These are phyloP conservation scores for Seira sanloemensis DNA, from an alignment of 2,888 invertebrate genomes.

Conservation along the genomic window DNA sequence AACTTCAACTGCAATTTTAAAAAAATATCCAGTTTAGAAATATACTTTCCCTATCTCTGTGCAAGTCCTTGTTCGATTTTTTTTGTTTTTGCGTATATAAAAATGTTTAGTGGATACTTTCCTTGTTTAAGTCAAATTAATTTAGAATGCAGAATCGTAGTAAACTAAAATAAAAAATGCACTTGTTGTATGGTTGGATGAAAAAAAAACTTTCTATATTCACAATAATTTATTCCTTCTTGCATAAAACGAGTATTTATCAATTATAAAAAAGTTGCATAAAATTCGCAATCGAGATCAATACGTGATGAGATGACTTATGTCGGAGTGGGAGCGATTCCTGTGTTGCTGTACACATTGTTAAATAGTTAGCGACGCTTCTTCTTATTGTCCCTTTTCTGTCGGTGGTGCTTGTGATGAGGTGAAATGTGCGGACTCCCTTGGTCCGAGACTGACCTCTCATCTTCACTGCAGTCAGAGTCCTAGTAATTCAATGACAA, in stretches of 20 bases:
- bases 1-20: background rate
- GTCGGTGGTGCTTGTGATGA: constrained; percentile 75
- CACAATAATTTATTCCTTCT: too few relatives aligned
- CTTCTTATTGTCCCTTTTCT: constrained; percentile 76
- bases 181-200: constrained; percentile 63
- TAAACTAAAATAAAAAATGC: constrained; percentile 35
- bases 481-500: too few relatives aligned
- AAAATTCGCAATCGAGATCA: background rate
- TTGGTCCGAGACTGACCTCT: constrained; percentile 74
- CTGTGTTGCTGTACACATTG: too few relatives aligned
- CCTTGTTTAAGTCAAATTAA: constrained; percentile 26
- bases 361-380: constrained; percentile 70
- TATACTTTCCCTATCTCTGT: background rate
- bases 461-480: constrained; percentile 75
- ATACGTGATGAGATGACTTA: background rate
- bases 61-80: background rate
- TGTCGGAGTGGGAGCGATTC: background rate
- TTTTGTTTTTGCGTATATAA: constrained; percentile 8
- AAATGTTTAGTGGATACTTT: background rate
- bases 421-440: constrained; percentile 75
- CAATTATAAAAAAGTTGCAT: background rate
- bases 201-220: constrained; percentile 28
- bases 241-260: too few relatives aligned
- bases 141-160: constrained; percentile 24
- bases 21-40: background rate